These are phyloP conservation scores for Callionymus lyra DNA, from an alignment of 2,113 vertebrate species.

Conservation along the genomic window DNA sequence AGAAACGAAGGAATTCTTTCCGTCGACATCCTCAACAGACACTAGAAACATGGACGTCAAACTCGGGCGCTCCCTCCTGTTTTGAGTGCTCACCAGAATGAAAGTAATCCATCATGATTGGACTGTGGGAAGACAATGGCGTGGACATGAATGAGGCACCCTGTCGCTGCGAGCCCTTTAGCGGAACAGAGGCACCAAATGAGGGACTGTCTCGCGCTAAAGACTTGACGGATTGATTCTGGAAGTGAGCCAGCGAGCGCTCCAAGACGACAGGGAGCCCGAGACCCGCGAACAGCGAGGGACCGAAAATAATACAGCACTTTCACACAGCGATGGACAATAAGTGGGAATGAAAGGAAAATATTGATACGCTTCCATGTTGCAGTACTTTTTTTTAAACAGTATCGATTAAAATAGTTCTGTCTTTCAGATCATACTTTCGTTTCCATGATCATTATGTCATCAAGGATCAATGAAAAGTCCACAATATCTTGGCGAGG, in stretches of 20 bases:
- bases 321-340: too few relatives aligned
- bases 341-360: too few relatives aligned
- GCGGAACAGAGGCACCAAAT: conserved; percentile 38
- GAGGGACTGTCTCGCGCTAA: conserved; percentile 35
- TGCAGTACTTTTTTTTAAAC: too few relatives aligned
- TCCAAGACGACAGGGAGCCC: conserved; percentile 24
- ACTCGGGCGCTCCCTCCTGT: conserved; percentile 19
- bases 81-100: conserved; percentile 35
- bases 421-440: too few relatives aligned
- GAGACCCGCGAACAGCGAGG: conserved; percentile 23
- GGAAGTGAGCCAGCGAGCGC: conserved; percentile 39
- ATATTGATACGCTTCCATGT: too few relatives aligned
- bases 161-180: conserved; percentile 38
- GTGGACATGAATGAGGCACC: conserved; percentile 58
- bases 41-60: conserved; percentile 10
- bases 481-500: too few relatives aligned
- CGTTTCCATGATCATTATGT: too few relatives aligned
- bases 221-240: conserved; percentile 55
- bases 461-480: too few relatives aligned
- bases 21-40: conserved; percentile 7
- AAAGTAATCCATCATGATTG: conserved; percentile 59
- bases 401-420: too few relatives aligned
- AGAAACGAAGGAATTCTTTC: background rate
- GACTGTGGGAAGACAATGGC: conserved; percentile 57
- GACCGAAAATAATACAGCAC: conserved; percentile 11